These are phyloP conservation scores for Beroe ovata DNA, from an alignment of 37 sponge, comb jelly and placozoan genomes.

Conservation along the genomic window DNA sequence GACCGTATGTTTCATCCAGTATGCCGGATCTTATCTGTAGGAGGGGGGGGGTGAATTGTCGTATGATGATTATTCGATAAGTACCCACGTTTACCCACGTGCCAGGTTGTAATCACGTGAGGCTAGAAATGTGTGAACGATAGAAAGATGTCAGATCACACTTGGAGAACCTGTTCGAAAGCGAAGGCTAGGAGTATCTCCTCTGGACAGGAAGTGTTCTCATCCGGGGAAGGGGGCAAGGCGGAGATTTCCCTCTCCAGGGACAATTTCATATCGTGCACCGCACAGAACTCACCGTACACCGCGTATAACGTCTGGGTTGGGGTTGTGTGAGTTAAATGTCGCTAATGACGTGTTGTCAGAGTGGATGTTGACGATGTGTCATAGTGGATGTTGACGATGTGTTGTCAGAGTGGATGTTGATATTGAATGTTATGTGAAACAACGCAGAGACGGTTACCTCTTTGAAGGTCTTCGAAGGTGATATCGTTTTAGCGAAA, in stretches of 20 bases:
- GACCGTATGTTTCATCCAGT: constrained; percentile 52
- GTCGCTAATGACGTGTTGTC: no score
- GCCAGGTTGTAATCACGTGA: no score
- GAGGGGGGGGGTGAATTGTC: neutral
- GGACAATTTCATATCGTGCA: neutral
- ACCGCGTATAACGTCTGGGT: constrained; percentile 43
- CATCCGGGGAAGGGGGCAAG: constrained; percentile 2
- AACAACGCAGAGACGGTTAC: no score
- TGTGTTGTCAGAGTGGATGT: no score
- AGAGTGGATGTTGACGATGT: no score
- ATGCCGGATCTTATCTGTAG: constrained; percentile 57
- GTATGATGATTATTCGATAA: no score
- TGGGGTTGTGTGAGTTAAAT: no score
- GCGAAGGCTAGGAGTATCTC: constrained; percentile 31
- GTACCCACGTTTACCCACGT: no score
- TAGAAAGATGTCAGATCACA: neutral
- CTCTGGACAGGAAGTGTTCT: constrained; percentile 27
- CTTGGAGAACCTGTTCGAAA: constrained; percentile 24
- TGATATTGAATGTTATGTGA: no score
- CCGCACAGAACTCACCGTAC: constrained; percentile 67
- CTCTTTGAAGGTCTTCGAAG: constrained; percentile 66
- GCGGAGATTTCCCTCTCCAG: constrained; percentile 31
- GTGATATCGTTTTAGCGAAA: constrained; percentile 46
- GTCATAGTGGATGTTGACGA: no score
- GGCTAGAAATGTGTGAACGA: neutral